phyloP scores from a whole-genome alignment of 2,113 vertebrate genomes.

The Campylorhamphus procurvoides region DNA sequence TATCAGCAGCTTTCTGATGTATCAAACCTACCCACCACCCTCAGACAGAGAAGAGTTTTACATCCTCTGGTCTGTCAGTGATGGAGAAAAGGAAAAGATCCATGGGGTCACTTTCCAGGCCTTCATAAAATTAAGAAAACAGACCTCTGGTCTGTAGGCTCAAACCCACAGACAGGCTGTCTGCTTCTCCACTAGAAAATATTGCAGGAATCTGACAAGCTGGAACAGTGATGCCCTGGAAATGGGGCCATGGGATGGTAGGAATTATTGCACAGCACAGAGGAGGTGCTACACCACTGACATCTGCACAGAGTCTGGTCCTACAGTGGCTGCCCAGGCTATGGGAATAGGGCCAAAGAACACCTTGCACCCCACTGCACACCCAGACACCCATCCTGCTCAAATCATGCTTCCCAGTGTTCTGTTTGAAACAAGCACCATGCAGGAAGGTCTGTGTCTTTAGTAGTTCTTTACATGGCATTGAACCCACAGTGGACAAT shows the following conservation, averaged over 20 bases:
- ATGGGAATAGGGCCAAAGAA: background rate
- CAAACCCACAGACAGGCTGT: background rate
- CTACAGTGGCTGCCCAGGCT: background rate
- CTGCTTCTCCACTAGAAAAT: background rate
- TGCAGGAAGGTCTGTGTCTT: background rate
- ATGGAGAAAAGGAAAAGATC: background rate
- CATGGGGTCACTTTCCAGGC: background rate
- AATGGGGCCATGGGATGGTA: background rate
- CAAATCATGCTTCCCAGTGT: background rate
- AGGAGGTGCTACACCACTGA: background rate
- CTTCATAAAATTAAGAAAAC: slow-evolving; percentile 2
- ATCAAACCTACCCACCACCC: background rate
- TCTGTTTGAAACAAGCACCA: background rate
- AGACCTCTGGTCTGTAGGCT: background rate
- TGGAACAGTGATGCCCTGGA: background rate
- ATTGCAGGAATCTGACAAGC: slow-evolving; percentile 19
- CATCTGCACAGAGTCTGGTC: background rate
- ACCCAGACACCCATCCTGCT: background rate
- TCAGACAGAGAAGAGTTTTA: background rate
- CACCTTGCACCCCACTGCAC: background rate
- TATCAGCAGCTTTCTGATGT: background rate
- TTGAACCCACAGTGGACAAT: background rate
- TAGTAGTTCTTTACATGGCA: background rate
- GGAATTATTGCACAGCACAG: background rate
- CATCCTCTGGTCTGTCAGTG: background rate